A percentile compares a stretch with the other conserved stretches of the same genome.
Conservation (phyloP, 2,888 invertebrate species). For the Drosophila algonquin region DNA sequence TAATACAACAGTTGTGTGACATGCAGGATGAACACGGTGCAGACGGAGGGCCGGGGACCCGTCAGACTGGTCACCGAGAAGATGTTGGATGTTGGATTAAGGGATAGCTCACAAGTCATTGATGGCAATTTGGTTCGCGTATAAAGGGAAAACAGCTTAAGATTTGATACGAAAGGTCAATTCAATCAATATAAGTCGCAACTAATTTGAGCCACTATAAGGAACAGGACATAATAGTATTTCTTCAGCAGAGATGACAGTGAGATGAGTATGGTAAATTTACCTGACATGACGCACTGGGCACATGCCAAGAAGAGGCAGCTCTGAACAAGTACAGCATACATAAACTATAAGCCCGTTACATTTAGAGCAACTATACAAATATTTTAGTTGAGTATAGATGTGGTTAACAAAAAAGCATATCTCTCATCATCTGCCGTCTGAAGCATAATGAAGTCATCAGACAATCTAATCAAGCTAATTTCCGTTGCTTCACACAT, state of each 20-base stretch:
- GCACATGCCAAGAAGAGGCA: too few relatives aligned
- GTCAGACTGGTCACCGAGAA: conserved; percentile 36
- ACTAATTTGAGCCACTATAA: background rate
- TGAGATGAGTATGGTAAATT: too few relatives aligned
- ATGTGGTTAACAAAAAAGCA: background rate
- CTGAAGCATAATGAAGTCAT: conserved; percentile 27
- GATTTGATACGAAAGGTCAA: background rate
- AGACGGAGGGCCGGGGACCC: background rate
- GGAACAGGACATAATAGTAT: too few relatives aligned
- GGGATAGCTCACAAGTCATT: conserved; percentile 4
- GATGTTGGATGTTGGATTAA: conserved; percentile 8
- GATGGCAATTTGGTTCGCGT: conserved; percentile 12
- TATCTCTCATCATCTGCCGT: background rate
- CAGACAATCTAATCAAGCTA: conserved; percentile 48
- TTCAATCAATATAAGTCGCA: background rate
- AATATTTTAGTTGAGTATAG: background rate
- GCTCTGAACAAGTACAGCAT: too few relatives aligned
- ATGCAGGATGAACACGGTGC: conserved; percentile 37
- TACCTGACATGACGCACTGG: too few relatives aligned
- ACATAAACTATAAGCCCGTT: background rate
- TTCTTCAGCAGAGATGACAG: too few relatives aligned
- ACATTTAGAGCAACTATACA: background rate
- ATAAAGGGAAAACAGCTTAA: conserved; percentile 9
- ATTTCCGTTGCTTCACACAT: conserved; percentile 44
- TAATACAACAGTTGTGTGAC: conserved; percentile 73